phyloP scores from a whole-genome alignment of 1,140 invertebrate species.

The Papilio polytes region DNA sequence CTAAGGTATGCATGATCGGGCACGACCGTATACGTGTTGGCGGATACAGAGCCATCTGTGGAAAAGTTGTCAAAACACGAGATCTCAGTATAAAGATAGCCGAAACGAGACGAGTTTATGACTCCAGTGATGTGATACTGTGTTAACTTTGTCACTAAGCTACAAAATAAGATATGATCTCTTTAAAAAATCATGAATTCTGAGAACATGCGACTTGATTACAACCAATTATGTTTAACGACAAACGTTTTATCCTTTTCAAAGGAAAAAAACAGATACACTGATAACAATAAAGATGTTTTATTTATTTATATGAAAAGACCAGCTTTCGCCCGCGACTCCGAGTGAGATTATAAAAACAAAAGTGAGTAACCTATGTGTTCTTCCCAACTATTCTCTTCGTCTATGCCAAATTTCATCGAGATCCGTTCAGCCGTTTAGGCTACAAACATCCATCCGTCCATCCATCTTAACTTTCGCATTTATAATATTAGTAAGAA shows the following conservation, averaged over 20 bases:
- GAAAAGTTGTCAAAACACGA: not conserved
- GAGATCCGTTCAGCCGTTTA: too few species aligned
- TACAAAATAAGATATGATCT: not conserved
- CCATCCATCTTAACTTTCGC: too few species aligned
- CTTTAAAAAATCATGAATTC: not conserved
- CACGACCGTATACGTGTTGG: not conserved
- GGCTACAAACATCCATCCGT: too few species aligned
- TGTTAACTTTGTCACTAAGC: constrained; percentile 19
- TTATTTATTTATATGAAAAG: too few species aligned
- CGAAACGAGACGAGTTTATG: not conserved
- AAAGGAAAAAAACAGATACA: not conserved
- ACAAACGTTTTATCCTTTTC: not conserved
- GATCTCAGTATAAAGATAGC: constrained; percentile 5
- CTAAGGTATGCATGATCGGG: not conserved
- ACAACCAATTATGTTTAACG: not conserved
- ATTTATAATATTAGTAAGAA: too few species aligned
- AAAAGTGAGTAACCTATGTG: too few species aligned
- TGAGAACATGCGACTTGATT: not conserved
- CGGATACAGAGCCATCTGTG: not conserved
- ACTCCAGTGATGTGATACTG: constrained; percentile 7
- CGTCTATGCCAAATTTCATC: too few species aligned
- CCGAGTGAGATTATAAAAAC: too few species aligned
- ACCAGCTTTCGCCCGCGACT: too few species aligned
- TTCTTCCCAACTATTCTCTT: too few species aligned
- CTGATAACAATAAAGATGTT: too few species aligned